phyloP scores from a whole-genome alignment of 2,113 vertebrate species.

The Promerops cafer region DNA sequence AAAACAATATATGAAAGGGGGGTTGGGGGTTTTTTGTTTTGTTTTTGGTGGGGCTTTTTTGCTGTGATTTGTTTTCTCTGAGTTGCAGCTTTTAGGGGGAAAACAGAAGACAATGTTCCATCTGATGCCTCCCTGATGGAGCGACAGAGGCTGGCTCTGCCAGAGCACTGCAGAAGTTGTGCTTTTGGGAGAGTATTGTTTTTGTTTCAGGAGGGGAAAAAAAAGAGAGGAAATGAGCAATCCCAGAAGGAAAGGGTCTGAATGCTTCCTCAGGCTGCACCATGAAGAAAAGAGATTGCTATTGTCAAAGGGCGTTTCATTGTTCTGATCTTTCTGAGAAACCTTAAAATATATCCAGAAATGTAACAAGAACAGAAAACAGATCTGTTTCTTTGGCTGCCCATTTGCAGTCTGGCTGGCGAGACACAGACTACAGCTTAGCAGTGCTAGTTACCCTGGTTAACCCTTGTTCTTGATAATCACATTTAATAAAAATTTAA shows the following conservation, averaged over 20 bases:
- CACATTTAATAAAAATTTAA: neutral
- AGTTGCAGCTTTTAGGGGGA: neutral
- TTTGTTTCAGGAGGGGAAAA: neutral
- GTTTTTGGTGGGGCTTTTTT: neutral
- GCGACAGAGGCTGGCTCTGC: neutral
- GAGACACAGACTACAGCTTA: neutral
- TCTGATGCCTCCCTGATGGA: neutral
- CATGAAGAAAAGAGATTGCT: neutral
- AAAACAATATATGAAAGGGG: neutral
- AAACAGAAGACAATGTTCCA: neutral
- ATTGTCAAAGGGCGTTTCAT: neutral
- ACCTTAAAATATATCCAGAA: constrained; percentile 5
- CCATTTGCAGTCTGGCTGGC: neutral
- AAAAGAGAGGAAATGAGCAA: constrained; percentile 23
- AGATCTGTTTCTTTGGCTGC: neutral
- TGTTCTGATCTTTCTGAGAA: constrained; percentile 25
- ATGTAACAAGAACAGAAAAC: neutral
- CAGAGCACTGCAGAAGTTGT: neutral
- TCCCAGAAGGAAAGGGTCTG: constrained; percentile 21
- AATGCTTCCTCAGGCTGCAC: neutral
- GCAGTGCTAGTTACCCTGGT: neutral
- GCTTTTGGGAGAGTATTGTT: neutral
- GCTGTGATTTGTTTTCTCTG: neutral
- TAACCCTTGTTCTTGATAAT: neutral
- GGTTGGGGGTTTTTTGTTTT: neutral